Conservation (phyloP, 1,140 invertebrate species). For the Bombus ignitus region DNA sequence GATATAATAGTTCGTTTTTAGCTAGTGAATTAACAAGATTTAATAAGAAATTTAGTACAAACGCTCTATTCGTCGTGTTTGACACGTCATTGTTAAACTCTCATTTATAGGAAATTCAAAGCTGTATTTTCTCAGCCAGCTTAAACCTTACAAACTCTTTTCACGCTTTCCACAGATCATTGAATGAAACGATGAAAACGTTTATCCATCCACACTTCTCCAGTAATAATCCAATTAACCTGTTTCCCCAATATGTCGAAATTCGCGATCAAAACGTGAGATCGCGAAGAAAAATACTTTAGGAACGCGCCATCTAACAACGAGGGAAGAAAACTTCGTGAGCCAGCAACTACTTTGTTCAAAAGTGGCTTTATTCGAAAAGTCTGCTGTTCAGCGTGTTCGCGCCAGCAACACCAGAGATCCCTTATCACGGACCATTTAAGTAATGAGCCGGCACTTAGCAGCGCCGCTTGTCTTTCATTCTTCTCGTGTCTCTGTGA, state of each 20-base stretch:
- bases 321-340: background rate
- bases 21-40: background rate
- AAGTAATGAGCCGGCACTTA: conserved; percentile 57
- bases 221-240: background rate
- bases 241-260: background rate
- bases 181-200: background rate
- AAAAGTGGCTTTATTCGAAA: conserved; percentile 2
- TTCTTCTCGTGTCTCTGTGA: background rate
- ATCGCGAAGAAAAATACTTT: background rate
- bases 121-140: background rate
- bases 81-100: too few relatives aligned
- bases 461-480: conserved; percentile 39
- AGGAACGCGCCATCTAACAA: background rate
- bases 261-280: background rate
- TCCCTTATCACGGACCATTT: conserved; percentile 47
- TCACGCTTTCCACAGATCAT: too few relatives aligned
- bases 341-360: background rate
- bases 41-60: background rate
- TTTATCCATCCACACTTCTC: too few relatives aligned
- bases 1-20: background rate
- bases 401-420: background rate
- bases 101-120: background rate
- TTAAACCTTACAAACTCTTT: background rate
- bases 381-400: background rate
- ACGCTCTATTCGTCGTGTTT: background rate